Percentiles rank a stretch among this genome's conserved stretches.
These are phyloP conservation scores for Heliconius eleuchia DNA, from an alignment of 1,140 invertebrate genomes.

Conservation along the genomic window DNA sequence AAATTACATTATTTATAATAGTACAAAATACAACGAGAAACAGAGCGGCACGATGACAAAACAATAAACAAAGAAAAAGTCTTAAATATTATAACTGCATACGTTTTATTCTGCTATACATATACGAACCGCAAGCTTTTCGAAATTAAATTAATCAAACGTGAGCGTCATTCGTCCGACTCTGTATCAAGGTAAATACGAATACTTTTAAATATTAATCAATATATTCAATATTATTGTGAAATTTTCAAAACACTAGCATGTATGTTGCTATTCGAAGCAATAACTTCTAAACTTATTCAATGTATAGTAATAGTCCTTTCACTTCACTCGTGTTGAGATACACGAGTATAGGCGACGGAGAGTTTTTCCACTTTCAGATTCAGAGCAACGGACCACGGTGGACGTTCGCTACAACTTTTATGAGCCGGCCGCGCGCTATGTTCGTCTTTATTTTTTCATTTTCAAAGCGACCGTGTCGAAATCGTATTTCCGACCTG, in stretches of 20 bases:
- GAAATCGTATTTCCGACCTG: slow-evolving; percentile 57
- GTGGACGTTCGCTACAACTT: slow-evolving; percentile 58
- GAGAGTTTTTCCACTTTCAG: slow-evolving; percentile 49
- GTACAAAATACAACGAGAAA: too few relatives aligned
- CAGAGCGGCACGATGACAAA: too few relatives aligned
- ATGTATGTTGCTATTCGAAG: neutral
- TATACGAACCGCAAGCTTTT: too few relatives aligned
- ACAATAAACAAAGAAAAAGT: too few relatives aligned
- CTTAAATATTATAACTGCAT: too few relatives aligned
- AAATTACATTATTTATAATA: too few relatives aligned
- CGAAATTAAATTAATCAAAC: too few relatives aligned
- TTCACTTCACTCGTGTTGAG: neutral
- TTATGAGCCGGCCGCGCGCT: slow-evolving; percentile 61
- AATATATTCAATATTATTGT: too few relatives aligned
- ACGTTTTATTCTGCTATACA: too few relatives aligned
- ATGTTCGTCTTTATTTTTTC: slow-evolving; percentile 47
- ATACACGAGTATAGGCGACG: neutral
- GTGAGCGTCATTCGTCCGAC: too few relatives aligned
- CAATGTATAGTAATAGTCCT: neutral
- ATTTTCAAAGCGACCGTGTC: slow-evolving; percentile 50
- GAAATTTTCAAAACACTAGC: neutral
- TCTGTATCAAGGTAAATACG: too few relatives aligned
- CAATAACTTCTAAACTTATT: neutral
- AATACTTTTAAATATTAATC: too few relatives aligned
- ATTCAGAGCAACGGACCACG: slow-evolving; percentile 43